These are phyloP conservation scores for Nomada fucata DNA, from an alignment of 2,888 invertebrate genomes.

Conservation along the genomic window DNA sequence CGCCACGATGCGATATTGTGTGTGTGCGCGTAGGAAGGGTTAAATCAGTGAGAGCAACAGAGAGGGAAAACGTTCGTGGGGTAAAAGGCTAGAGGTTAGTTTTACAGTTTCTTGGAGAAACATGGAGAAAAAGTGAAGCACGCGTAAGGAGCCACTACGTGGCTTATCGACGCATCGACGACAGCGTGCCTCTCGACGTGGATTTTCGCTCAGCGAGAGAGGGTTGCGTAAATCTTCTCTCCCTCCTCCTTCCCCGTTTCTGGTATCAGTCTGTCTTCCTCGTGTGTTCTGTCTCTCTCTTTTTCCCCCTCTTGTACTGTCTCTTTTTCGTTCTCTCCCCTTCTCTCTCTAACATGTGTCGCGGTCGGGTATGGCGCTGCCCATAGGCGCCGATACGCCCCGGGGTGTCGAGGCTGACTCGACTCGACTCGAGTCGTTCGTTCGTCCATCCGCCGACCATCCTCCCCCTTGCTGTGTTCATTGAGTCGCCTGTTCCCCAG, in stretches of 20 bases:
- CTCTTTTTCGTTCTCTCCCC: conserved; percentile 49
- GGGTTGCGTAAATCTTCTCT: conserved; percentile 82
- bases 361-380: conserved; percentile 73
- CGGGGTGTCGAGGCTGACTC: conserved; percentile 74
- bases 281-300: conserved; percentile 48
- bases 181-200: conserved; percentile 73
- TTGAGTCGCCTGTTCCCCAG: conserved; percentile 74
- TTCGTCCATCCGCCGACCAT: conserved; percentile 72
- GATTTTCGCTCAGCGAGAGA: conserved; percentile 76
- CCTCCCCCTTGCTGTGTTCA: conserved; percentile 75
- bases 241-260: conserved; percentile 52
- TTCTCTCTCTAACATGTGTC: conserved; percentile 64
- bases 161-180: conserved; percentile 75
- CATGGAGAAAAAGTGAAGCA: conserved; percentile 46
- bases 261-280: conserved; percentile 44
- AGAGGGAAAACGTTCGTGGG: conserved; percentile 37
- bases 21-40: conserved; percentile 66
- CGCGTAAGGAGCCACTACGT: conserved; percentile 68
- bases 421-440: conserved; percentile 63
- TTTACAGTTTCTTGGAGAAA: conserved; percentile 65
- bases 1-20: conserved; percentile 28
- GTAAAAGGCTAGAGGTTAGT: conserved; percentile 69
- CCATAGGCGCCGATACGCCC: conserved; percentile 76
- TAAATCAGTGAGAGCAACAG: conserved; percentile 55
- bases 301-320: conserved; percentile 34